Evolutionary conservation across 92 coral and sea anemone species (phyloP).

Genomic region (Virgularia gustaviana): DNA sequence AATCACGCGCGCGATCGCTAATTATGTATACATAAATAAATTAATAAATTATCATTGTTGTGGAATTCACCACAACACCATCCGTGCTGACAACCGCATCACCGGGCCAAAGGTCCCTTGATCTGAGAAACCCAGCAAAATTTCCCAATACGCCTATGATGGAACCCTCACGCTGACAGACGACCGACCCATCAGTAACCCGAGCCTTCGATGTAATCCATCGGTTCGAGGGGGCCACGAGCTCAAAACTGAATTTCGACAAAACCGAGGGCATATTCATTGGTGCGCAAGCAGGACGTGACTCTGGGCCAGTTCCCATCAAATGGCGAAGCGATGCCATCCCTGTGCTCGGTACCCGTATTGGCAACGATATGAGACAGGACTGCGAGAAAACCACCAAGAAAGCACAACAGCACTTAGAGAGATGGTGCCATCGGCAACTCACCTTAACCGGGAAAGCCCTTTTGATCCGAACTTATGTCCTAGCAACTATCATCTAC

Average conservation of each 20-base stretch:
- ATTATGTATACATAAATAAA: too few relatives aligned
- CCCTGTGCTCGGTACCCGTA: neutral
- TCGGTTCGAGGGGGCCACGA: neutral
- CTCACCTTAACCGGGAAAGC: constrained; percentile 42
- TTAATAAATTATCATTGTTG: too few relatives aligned
- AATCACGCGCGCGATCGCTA: too few relatives aligned
- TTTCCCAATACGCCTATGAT: neutral
- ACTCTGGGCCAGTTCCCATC: constrained; percentile 22
- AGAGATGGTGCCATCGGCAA: constrained; percentile 12
- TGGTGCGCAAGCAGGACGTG: constrained; percentile 1
- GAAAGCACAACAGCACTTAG: constrained; percentile 20
- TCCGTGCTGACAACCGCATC: constrained; percentile 2
- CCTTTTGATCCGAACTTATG: constrained; percentile 21
- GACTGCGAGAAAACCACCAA: constrained; percentile 21
- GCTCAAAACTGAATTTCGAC: neutral
- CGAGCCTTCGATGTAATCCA: neutral
- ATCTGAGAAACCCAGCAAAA: neutral
- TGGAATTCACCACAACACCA: too few relatives aligned
- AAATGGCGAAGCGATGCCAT: neutral
- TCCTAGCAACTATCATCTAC: constrained; percentile 45
- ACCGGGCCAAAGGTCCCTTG: neutral
- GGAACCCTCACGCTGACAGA: neutral
- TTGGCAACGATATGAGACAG: constrained; percentile 5
- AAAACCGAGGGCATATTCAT: constrained; percentile 23
- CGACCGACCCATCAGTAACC: neutral